phyloP scores from a whole-genome alignment of 1,140 invertebrate species.

The Chionoecetes opilio region DNA sequence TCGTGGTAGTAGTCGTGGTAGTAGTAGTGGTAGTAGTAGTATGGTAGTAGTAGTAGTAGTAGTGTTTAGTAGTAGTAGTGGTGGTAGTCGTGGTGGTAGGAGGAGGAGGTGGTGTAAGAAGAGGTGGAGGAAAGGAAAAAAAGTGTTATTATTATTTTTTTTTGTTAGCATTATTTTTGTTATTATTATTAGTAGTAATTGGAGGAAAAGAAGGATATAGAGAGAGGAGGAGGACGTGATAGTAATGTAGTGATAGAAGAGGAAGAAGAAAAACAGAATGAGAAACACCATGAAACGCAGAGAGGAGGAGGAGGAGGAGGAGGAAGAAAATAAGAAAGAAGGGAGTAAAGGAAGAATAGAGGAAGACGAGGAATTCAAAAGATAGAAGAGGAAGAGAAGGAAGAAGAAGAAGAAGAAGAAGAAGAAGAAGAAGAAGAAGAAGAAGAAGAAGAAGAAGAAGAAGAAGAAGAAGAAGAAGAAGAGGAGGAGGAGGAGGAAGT shows the following conservation, averaged over 20 bases:
- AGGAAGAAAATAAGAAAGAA: neutral
- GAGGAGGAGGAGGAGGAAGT: no score
- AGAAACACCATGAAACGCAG: neutral
- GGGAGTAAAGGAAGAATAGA: neutral
- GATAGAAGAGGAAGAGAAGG: neutral
- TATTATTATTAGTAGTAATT: neutral
- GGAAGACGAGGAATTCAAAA: no score
- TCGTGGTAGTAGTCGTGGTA: neutral
- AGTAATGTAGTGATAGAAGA: no score
- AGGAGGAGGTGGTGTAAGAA: no score
- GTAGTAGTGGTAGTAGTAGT: neutral
- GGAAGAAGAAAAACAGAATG: neutral
- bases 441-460: neutral
- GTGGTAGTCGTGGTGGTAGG: no score
- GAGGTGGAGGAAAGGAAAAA: no score
- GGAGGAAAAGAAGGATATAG: neutral
- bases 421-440: neutral
- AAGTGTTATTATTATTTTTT: neutral
- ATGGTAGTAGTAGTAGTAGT: neutral
- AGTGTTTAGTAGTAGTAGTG: neutral
- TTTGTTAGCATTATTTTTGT: conserved; percentile 20
- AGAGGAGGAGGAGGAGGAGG: neutral
- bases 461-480: neutral
- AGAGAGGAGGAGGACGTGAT: neutral
- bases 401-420: neutral